Evolutionary conservation across 2,888 invertebrate species (phyloP).

Genomic region (Amaurobius ferox): DNA sequence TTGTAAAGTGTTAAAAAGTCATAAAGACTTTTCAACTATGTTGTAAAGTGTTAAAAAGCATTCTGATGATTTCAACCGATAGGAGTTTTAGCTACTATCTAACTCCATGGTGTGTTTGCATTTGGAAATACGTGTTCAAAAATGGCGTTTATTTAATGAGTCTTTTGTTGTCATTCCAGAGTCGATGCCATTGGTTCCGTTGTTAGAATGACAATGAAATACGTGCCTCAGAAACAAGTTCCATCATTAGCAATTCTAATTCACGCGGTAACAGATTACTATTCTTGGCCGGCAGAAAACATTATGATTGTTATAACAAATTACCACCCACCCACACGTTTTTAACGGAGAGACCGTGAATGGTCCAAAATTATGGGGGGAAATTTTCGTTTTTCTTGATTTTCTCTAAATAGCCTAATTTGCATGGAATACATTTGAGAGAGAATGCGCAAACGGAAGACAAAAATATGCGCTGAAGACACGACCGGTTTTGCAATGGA

Average conservation of each 20-base stretch:
- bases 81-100: too few species aligned
- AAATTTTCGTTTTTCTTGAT: background rate
- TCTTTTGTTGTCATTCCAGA: background rate
- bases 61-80: too few species aligned
- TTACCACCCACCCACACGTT: background rate
- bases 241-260: slow-evolving; percentile 17
- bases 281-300: background rate
- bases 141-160: too few species aligned
- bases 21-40: too few species aligned
- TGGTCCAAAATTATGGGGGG: background rate
- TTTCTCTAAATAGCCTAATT: slow-evolving; percentile 1
- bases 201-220: slow-evolving; percentile 7
- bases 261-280: background rate
- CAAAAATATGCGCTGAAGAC: background rate
- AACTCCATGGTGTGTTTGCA: too few species aligned
- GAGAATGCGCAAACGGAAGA: background rate
- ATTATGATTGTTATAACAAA: slow-evolving; percentile 12
- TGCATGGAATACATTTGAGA: background rate
- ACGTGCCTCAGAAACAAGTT: background rate
- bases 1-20: too few species aligned
- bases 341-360: background rate
- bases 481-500: slow-evolving; percentile 2
- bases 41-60: too few species aligned
- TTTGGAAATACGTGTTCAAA: too few species aligned
- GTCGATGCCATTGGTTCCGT: background rate